Evolutionary conservation across 2,113 vertebrate genomes (phyloP), one percentile per base, ranked within the genome.

Genomic region (Myotis yumanensis): DNA sequence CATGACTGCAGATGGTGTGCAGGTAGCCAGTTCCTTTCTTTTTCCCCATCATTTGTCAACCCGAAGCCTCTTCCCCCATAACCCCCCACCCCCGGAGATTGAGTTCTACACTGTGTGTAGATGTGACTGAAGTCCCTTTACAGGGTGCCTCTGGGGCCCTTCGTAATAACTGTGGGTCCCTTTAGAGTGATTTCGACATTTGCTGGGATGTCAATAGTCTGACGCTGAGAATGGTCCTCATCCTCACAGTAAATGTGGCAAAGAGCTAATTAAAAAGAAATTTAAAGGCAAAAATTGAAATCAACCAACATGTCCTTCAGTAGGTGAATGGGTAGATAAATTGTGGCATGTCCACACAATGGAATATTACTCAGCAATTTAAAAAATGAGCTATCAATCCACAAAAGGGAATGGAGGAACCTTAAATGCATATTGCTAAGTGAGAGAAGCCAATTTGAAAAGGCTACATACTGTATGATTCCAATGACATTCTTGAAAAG

Each of bases 71-170:
- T 46, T 6, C 8, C 32, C 2, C 30, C 62, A 30, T 28, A 2
- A 5, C 6, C 23, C 30, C 32, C 30, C 7, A 0, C 0, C 15
- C 3, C 12, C 12, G 7, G 43, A 76, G 43, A 48, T 43, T 6
- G 43, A 43, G 43, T 32, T 76, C 28, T 76, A 48, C 40, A 46
- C 28, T 75, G 43, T 43, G 40, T 43, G 40, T 43, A 43, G 25
- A 46, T 75, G 68, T 17, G 16, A 76, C 46, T 46, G 25, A 75
- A 75, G 25, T 73, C 71, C 37, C 23, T 75, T 28, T 5, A 17
- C 43, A 76, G 73, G 43, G 72, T 30, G 25, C 72, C 15, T 48
- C 25, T 75, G 43, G 71, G 40, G 25, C 43, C 25, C 43, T 76
- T 76, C 16, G 3, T 17, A 48, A 18, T 32, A 76, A 76, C 28